These are phyloP conservation scores for Chelonia mydas DNA, from an alignment of 2,797 vertebrate genomes.

Conservation along the genomic window DNA sequence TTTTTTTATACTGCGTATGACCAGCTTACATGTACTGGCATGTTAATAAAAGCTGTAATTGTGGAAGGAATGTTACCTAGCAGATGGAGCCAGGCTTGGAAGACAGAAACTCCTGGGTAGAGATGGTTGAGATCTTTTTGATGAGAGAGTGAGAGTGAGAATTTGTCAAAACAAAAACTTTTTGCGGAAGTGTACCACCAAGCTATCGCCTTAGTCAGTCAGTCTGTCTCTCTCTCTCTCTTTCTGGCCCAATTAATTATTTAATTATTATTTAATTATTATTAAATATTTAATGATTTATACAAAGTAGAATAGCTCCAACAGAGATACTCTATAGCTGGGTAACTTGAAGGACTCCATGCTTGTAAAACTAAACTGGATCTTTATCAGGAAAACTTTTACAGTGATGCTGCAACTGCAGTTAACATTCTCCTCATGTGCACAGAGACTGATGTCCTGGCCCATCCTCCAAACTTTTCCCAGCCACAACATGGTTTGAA, in stretches of 20 bases:
- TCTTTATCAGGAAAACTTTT: not conserved
- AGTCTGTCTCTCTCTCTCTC: not conserved
- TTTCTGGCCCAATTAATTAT: not conserved
- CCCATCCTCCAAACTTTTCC: not conserved
- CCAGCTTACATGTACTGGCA: not conserved
- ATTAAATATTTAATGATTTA: not conserved
- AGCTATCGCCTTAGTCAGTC: not conserved
- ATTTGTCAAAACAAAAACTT: not conserved
- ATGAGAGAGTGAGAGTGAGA: not conserved
- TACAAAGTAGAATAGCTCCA: not conserved
- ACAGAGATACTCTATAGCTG: not conserved
- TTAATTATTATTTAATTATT: too few species aligned
- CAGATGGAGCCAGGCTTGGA: not conserved
- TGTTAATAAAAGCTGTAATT: not conserved
- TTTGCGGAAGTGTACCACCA: not conserved
- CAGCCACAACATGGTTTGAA: not conserved
- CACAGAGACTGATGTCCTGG: not conserved
- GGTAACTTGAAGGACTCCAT: not conserved
- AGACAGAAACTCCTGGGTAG: not conserved
- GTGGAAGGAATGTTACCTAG: not conserved
- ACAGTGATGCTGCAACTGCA: not conserved
- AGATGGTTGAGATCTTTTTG: not conserved
- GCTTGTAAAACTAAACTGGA: not conserved
- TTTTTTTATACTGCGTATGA: not conserved
- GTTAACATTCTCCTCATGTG: not conserved